phyloP scores from a whole-genome alignment of 2,888 invertebrate species.

The Phaedon cochleariae region DNA sequence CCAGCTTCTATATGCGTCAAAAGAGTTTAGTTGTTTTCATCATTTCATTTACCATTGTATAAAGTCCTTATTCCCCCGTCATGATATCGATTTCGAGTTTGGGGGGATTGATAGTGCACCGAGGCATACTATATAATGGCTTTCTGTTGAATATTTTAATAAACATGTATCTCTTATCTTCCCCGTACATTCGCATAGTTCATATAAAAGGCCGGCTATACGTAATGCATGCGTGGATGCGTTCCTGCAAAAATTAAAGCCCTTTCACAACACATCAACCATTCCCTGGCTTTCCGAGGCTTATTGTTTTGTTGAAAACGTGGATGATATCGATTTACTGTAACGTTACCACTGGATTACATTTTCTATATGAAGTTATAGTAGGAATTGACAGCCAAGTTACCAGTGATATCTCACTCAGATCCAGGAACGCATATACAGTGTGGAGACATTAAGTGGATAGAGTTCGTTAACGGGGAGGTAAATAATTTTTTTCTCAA shows the following conservation, averaged over 20 bases:
- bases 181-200: not conserved
- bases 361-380: no score
- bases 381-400: no score
- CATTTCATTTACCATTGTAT: no score
- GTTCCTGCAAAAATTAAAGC: constrained; percentile 2
- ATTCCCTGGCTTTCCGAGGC: not conserved
- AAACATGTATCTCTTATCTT: constrained; percentile 1
- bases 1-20: no score
- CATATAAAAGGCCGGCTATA: not conserved
- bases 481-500: no score
- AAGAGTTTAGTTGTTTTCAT: no score
- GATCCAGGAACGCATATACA: no score
- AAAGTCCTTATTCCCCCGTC: no score
- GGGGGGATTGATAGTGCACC: not conserved
- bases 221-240: not conserved
- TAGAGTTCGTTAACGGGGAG: no score
- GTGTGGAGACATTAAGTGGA: no score
- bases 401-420: no score
- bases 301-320: not conserved
- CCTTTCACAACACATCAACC: not conserved
- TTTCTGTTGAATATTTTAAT: not conserved
- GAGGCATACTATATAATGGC: not conserved
- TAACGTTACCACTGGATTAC: no score
- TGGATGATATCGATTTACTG: not conserved
- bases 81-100: not conserved